Evolutionary conservation across 2,113 vertebrate species (phyloP).

Genomic region (Austrofundulus limnaeus): DNA sequence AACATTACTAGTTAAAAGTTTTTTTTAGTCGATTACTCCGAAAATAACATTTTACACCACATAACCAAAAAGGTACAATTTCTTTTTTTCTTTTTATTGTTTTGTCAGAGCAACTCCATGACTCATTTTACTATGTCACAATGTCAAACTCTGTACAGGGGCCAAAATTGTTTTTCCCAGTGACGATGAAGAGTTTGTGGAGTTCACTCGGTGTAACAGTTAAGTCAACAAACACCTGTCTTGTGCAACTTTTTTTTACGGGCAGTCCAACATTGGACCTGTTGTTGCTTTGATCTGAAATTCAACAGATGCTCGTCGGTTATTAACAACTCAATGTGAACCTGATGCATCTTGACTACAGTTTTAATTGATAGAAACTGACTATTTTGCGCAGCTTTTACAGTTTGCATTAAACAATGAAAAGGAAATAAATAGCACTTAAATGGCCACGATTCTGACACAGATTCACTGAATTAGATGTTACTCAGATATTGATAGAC

Average conservation of each 20-base stretch:
- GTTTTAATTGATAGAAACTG: conserved; percentile 2
- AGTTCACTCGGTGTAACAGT: conserved; percentile 48
- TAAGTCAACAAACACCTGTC: conserved; percentile 46
- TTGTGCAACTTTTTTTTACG: conserved; percentile 30
- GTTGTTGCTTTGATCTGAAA: background rate
- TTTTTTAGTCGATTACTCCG: too few relatives aligned
- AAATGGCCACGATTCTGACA: conserved; percentile 11
- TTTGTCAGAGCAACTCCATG: background rate
- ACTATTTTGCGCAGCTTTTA: background rate
- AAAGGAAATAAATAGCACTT: conserved; percentile 28
- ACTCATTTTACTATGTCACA: conserved; percentile 9
- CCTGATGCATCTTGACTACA: background rate
- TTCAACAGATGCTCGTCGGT: background rate
- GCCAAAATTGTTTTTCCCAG: conserved; percentile 45
- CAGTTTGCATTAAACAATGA: conserved; percentile 29
- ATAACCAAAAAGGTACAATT: conserved; percentile 17
- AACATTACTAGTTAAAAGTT: too few relatives aligned
- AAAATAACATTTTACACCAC: conserved; percentile 35
- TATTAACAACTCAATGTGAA: background rate
- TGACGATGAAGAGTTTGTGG: conserved; percentile 21
- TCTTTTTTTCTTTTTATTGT: conserved; percentile 21
- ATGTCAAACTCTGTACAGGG: conserved; percentile 23
- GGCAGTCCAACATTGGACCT: background rate
- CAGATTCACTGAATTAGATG: too few relatives aligned
- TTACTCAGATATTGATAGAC: too few relatives aligned